Evolutionary conservation across 2,888 invertebrate genomes (phyloP).

Genomic region (Temnothorax rugatulus): DNA sequence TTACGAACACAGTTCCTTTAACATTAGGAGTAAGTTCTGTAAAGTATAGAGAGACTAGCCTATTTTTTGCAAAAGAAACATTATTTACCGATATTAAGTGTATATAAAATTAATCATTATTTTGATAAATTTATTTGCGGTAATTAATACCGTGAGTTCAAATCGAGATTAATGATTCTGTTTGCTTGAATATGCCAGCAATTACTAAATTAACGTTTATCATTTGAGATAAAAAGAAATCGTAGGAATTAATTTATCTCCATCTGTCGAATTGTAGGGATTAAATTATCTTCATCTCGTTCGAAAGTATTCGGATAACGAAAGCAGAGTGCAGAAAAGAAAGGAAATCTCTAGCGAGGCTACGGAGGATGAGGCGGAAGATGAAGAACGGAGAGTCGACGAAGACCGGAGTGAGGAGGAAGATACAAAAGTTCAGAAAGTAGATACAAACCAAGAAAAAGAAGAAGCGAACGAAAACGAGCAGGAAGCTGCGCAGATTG

Average conservation of each 20-base stretch:
- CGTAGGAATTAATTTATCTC: constrained; percentile 36
- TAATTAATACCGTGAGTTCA: not conserved
- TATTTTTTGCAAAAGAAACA: not conserved
- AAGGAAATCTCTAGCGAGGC: constrained; percentile 39
- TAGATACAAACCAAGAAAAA: constrained; percentile 53
- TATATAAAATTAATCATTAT: not conserved
- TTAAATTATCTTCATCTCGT: constrained; percentile 46
- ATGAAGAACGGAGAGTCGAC: constrained; percentile 7
- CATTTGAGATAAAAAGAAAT: constrained; percentile 40
- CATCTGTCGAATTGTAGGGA: constrained; percentile 41
- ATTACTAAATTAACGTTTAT: constrained; percentile 2
- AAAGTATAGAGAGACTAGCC: not conserved
- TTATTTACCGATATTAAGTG: not conserved
- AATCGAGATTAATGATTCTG: not conserved
- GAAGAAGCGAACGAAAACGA: constrained; percentile 58
- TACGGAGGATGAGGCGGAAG: constrained; percentile 11
- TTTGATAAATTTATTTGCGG: constrained; percentile 13
- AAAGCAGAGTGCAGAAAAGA: constrained; percentile 46
- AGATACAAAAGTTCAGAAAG: constrained; percentile 23
- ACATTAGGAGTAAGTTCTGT: not conserved
- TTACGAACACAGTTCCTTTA: not conserved
- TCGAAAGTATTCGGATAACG: constrained; percentile 36
- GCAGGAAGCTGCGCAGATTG: constrained; percentile 51
- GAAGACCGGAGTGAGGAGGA: constrained; percentile 41
- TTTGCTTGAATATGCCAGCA: not conserved